Percentiles rank a stretch among this genome's conserved stretches.
Evolutionary conservation across 2,888 invertebrate genomes (phyloP).

Genomic region (Lacanobia wlatinum): DNA sequence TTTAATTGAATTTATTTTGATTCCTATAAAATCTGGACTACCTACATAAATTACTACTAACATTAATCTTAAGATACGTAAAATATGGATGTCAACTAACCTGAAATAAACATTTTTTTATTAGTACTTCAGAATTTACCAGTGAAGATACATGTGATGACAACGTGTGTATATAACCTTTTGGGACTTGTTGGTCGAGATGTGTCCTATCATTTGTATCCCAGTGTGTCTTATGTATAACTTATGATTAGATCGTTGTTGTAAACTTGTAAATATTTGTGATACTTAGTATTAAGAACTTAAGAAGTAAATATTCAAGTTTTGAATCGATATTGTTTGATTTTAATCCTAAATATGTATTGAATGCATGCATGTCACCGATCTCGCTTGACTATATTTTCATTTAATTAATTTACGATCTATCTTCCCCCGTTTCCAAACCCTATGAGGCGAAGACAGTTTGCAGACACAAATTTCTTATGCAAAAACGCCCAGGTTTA

Average conservation of each 20-base stretch:
- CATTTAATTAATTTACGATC: background rate
- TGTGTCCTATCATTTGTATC: background rate
- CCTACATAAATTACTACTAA: too few species aligned
- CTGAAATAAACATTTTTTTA: too few species aligned
- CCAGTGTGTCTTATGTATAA: background rate
- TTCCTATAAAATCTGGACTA: too few species aligned
- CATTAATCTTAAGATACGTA: too few species aligned
- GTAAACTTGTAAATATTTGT: constrained; percentile 50
- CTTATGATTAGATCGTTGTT: constrained; percentile 22
- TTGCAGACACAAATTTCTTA: constrained; percentile 11
- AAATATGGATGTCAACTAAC: too few species aligned
- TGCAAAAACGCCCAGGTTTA: constrained; percentile 30
- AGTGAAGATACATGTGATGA: background rate
- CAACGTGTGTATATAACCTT: too few species aligned
- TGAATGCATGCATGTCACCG: background rate
- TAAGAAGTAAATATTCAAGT: constrained; percentile 27
- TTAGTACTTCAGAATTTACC: too few species aligned
- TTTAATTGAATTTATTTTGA: too few species aligned
- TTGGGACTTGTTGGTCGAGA: background rate
- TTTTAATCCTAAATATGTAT: constrained; percentile 7
- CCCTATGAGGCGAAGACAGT: background rate
- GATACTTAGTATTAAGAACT: constrained; percentile 52
- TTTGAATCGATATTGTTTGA: constrained; percentile 26
- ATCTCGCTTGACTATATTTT: too few species aligned
- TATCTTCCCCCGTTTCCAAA: background rate